Percentiles rank a stretch among this genome's conserved stretches.
Conservation (phyloP, 1,140 invertebrate genomes). For the Pogonus chalceus region DNA sequence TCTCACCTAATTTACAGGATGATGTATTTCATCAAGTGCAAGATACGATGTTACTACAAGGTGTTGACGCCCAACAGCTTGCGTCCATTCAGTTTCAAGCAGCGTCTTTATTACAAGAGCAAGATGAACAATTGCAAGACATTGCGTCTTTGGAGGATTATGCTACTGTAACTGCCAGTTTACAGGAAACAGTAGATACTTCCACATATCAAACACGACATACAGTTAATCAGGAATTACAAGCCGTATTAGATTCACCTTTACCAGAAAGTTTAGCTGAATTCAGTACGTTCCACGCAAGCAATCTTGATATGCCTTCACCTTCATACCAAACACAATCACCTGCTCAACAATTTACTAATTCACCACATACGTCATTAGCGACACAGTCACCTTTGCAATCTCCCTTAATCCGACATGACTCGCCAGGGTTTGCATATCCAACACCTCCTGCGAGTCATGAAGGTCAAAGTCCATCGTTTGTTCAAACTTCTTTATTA, state of each 20-base stretch:
- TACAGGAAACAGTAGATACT: constrained; percentile 28
- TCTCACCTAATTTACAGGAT: constrained; percentile 60
- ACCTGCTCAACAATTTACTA: constrained; percentile 25
- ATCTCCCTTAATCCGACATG: constrained; percentile 52
- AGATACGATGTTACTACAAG: constrained; percentile 57
- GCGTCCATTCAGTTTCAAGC: constrained; percentile 43
- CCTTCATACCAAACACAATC: constrained; percentile 36
- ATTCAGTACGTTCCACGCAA: constrained; percentile 63
- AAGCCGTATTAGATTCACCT: constrained; percentile 62
- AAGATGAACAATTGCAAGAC: constrained; percentile 55
- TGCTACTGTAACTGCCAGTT: constrained; percentile 37
- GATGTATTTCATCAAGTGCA: constrained; percentile 68
- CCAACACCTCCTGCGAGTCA: constrained; percentile 75
- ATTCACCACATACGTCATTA: constrained; percentile 38
- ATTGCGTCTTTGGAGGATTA: constrained; percentile 58
- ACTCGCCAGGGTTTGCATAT: constrained; percentile 61
- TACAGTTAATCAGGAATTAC: constrained; percentile 58
- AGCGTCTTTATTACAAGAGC: constrained; percentile 46
- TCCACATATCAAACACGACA: constrained; percentile 47
- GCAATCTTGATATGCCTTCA: constrained; percentile 33
- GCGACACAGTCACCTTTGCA: constrained; percentile 43
- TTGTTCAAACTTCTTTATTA: constrained; percentile 34
- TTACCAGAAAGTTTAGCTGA: constrained; percentile 68
- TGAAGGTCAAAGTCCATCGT: constrained; percentile 57
- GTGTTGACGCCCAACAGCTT: constrained; percentile 54